Percentiles rank a stretch among this genome's conserved stretches.
phyloP scores from a whole-genome alignment of 2,888 invertebrate genomes.

The Pollenia amentaria region DNA sequence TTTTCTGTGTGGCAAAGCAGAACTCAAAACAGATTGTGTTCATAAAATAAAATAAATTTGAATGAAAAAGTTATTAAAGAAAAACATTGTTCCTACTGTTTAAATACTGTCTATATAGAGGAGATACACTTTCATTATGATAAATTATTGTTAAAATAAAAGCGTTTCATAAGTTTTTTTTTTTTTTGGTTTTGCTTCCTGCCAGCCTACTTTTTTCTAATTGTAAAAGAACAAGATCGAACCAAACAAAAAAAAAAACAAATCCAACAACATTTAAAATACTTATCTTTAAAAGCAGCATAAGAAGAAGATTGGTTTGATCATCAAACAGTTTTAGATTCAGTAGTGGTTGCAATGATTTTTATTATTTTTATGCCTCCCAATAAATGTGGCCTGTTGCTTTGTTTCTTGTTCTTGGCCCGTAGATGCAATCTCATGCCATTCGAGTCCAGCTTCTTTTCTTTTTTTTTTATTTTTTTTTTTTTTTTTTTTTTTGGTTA shows the following conservation, averaged over 20 bases:
- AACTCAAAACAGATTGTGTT: background rate
- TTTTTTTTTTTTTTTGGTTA: background rate
- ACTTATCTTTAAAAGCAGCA: constrained; percentile 18
- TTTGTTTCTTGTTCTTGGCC: constrained; percentile 30
- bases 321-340: constrained; percentile 65
- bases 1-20: background rate
- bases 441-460: constrained; percentile 29
- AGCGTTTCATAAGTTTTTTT: constrained; percentile 41
- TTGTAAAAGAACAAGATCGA: constrained; percentile 55
- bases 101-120: constrained; percentile 36
- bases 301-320: constrained; percentile 38
- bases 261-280: background rate
- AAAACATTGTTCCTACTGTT: constrained; percentile 58
- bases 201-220: constrained; percentile 72
- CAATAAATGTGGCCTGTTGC: constrained; percentile 31
- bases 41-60: background rate
- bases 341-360: constrained; percentile 71
- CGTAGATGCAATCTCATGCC: constrained; percentile 68
- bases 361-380: constrained; percentile 63
- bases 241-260: constrained; percentile 27
- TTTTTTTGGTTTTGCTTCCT: constrained; percentile 65
- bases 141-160: constrained; percentile 67
- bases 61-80: background rate
- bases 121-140: constrained; percentile 49
- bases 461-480: background rate